A percentile compares a stretch with the other conserved stretches of the same genome.
phyloP scores from a whole-genome alignment of 2,888 invertebrate genomes.

The Argyresthia albistria region DNA sequence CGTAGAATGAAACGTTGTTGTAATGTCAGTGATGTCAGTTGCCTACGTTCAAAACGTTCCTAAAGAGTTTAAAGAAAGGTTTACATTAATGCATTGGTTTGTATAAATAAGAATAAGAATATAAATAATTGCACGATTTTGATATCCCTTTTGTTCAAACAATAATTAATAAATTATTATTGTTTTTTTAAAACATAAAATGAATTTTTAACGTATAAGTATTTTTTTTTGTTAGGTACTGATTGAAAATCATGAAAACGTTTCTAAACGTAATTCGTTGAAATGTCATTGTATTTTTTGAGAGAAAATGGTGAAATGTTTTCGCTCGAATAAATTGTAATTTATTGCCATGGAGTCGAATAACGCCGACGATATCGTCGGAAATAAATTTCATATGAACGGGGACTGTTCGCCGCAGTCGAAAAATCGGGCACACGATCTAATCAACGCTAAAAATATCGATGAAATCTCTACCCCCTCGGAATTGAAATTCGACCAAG shows the following conservation, averaged over 20 bases:
- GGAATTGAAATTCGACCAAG: constrained; percentile 80
- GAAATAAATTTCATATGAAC: constrained; percentile 42
- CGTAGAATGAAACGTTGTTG: not conserved
- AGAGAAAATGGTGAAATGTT: constrained; percentile 57
- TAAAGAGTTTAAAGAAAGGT: not conserved
- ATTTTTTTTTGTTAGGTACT: too few relatives aligned
- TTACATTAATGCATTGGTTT: too few relatives aligned
- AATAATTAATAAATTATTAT: too few relatives aligned
- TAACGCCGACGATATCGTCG: constrained; percentile 35
- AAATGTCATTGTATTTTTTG: constrained; percentile 33
- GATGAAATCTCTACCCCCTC: constrained; percentile 72
- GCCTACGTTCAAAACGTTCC: not conserved
- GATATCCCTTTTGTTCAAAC: too few relatives aligned
- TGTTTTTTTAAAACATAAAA: too few relatives aligned
- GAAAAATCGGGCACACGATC: constrained; percentile 32
- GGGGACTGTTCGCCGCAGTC: constrained; percentile 41
- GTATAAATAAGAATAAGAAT: too few relatives aligned
- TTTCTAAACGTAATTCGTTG: constrained; percentile 1
- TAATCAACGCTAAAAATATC: constrained; percentile 59
- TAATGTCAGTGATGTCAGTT: not conserved
- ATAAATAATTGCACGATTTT: too few relatives aligned
- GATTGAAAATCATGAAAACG: not conserved
- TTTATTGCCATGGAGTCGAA: constrained; percentile 51
- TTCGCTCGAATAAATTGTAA: constrained; percentile 40
- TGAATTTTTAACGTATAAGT: too few relatives aligned